A percentile compares a stretch with the other conserved stretches of the same genome.
phyloP scores from a whole-genome alignment of 2,888 invertebrate genomes.

The Tachina fera region DNA sequence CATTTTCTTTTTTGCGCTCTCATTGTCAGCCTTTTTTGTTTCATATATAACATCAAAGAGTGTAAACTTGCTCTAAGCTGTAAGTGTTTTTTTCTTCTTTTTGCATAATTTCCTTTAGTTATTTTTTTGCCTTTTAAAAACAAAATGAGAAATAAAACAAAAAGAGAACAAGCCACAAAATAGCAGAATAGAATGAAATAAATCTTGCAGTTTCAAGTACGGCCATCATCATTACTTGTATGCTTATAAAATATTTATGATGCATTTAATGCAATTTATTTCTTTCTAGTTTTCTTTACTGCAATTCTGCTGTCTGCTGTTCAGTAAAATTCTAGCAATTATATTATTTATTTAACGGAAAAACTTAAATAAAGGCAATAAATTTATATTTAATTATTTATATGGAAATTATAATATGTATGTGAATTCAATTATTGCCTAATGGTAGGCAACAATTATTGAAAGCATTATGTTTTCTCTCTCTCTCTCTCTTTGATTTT shows the following conservation, averaged over 20 bases:
- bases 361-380: too few relatives aligned
- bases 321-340: slow-evolving; percentile 11
- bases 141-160: slow-evolving; percentile 14
- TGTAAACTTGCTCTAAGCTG: slow-evolving; percentile 57
- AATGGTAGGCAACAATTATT: too few relatives aligned
- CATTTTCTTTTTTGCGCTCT: slow-evolving; percentile 11
- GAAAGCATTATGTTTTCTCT: too few relatives aligned
- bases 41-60: slow-evolving; percentile 62
- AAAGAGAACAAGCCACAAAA: not conserved
- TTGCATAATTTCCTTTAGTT: slow-evolving; percentile 64
- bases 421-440: too few relatives aligned
- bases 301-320: not conserved
- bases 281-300: not conserved
- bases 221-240: slow-evolving; percentile 46
- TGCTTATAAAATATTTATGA: slow-evolving; percentile 67
- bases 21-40: slow-evolving; percentile 46
- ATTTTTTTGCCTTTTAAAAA: slow-evolving; percentile 35
- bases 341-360: slow-evolving; percentile 11
- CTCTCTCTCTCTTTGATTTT: too few relatives aligned
- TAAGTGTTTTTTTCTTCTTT: slow-evolving; percentile 56
- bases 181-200: not conserved
- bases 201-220: slow-evolving; percentile 56
- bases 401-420: too few relatives aligned
- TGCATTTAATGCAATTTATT: slow-evolving; percentile 69
- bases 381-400: too few relatives aligned